Evolutionary conservation across 2,113 vertebrate genomes (phyloP).

Genomic region (Perca schrenkii): DNA sequence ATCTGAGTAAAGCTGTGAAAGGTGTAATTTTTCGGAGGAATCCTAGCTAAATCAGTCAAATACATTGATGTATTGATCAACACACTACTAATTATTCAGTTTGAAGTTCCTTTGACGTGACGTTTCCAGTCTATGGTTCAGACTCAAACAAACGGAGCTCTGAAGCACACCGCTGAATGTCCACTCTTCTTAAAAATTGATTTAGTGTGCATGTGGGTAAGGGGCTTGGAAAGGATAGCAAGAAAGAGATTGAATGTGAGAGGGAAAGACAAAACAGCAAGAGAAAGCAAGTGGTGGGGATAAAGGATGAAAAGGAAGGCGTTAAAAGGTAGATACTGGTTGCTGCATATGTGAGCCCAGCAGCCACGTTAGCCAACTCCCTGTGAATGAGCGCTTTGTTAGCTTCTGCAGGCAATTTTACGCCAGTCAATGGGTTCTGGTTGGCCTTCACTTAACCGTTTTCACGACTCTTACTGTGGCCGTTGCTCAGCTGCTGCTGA

Average conservation of each 20-base stretch:
- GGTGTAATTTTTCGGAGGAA: no score
- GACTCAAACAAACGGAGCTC: no score
- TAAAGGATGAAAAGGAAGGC: background rate
- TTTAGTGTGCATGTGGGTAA: background rate
- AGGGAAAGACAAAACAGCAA: background rate
- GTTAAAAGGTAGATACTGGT: conserved; percentile 13
- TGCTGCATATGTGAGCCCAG: background rate
- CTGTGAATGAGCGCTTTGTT: conserved; percentile 66
- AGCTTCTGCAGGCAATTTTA: conserved; percentile 42
- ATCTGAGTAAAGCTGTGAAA: no score
- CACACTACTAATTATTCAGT: no score
- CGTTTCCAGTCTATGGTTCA: no score
- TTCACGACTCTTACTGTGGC: conserved; percentile 37
- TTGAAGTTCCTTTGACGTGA: no score
- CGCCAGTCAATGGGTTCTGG: conserved; percentile 46
- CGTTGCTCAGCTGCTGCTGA: conserved; percentile 24
- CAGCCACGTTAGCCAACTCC: conserved; percentile 30
- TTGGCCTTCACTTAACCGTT: conserved; percentile 32
- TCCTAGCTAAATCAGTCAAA: no score
- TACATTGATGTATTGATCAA: no score
- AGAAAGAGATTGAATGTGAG: conserved; percentile 4
- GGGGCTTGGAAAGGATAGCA: background rate
- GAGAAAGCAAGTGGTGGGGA: background rate
- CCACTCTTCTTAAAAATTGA: background rate
- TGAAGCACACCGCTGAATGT: no score